Percentiles rank a stretch among this genome's conserved stretches.
phyloP scores from a whole-genome alignment of 2,888 invertebrate species.

The Dasysyrphus albostriatus region DNA sequence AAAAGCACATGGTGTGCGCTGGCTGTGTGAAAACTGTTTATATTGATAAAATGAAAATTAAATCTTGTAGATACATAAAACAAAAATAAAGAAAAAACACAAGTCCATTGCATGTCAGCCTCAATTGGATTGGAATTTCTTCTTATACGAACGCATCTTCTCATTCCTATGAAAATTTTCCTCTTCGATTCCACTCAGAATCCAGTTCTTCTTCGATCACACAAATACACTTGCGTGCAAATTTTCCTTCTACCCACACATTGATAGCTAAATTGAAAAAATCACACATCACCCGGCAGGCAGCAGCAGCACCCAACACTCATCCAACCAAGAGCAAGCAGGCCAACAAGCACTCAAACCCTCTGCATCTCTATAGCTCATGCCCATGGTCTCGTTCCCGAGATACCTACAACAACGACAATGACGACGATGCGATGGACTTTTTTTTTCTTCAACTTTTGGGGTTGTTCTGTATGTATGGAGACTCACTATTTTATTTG shows the following conservation, averaged over 20 bases:
- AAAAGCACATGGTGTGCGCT: slow-evolving; percentile 68
- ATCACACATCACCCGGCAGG: slow-evolving; percentile 57
- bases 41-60: slow-evolving; percentile 15
- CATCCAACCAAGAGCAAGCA: slow-evolving; percentile 57
- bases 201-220: slow-evolving; percentile 76
- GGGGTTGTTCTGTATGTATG: slow-evolving; percentile 63
- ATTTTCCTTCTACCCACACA: slow-evolving; percentile 62
- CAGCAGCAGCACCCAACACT: slow-evolving; percentile 50
- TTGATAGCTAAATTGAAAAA: slow-evolving; percentile 29
- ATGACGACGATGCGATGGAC: slow-evolving; percentile 2
- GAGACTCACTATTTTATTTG: slow-evolving; percentile 50
- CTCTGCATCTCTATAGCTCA: slow-evolving; percentile 51
- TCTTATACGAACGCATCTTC: slow-evolving; percentile 71
- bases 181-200: slow-evolving; percentile 74
- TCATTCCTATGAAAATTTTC: slow-evolving; percentile 50
- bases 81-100: slow-evolving; percentile 11
- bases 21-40: neutral
- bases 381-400: slow-evolving; percentile 57
- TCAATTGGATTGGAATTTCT: slow-evolving; percentile 61
- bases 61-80: neutral
- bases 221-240: slow-evolving; percentile 45
- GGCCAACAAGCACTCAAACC: slow-evolving; percentile 56
- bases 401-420: slow-evolving; percentile 41
- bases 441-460: slow-evolving; percentile 47
- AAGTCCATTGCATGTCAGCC: slow-evolving; percentile 40